Evolutionary conservation across 2,888 invertebrate species (phyloP), one percentile per base, ranked within the genome.

Genomic region (Ochropleura plecta): DNA sequence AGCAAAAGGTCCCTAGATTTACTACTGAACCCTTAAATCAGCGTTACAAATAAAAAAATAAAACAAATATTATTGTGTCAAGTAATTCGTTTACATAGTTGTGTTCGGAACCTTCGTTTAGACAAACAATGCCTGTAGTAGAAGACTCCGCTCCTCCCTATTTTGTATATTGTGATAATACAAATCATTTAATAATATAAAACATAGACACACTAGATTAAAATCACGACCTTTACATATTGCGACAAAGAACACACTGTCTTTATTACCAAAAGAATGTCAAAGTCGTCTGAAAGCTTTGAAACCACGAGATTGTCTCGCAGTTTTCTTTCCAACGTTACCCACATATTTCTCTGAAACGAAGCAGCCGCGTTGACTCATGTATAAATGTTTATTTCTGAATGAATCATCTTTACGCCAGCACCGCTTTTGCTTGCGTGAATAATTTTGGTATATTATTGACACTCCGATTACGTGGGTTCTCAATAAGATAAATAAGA

Each of bases 391-490:
- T 90, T 90, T 90, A 90, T 90, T 90, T 89, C 84, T 70, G 86
- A 87, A 87, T 90, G 90, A 90, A 86, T 90, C 90, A 90, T 85
- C 84, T 89, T 82, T 85, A 84, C 88, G 80, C 82, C 81, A 76
- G 66, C 78, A 76, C 83, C 75, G 83, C 74, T 85, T 86, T 86
- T 80, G 81, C 87, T 83, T 66, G 67, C 63, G 82, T 87, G 90
- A 89, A 89, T 87, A 88, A 89, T 87, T 85, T 86, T 76, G 55
- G 71, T 70, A 77, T 85, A 87, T 86, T 88, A 82, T 81, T 86
- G 82, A 76, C 76, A 75, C 62, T 72, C 60, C 20, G 64, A 79
- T 69, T 79, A 71, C 72, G 71, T 79, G 77, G 65, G 77, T 48
- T 76, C 63, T n/a, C 20, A 60, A 48, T 67, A 60, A 64, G 60